Conservation (phyloP, 2,888 invertebrate species). For the Keiferia lycopersicella region DNA sequence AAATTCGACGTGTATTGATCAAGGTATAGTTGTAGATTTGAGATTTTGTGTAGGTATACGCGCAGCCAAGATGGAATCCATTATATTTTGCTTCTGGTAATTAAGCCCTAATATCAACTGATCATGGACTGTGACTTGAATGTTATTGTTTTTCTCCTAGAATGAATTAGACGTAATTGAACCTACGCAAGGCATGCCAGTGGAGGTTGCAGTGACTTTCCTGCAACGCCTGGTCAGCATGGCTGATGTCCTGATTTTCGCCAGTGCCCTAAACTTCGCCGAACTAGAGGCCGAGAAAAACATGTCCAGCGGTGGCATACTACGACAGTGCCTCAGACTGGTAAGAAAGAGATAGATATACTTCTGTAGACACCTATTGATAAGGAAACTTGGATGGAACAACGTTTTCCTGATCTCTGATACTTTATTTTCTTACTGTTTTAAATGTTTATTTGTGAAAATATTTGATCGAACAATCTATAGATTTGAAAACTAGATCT, state of each 20-base stretch:
- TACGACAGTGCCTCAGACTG: slow-evolving; percentile 97
- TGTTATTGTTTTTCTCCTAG: slow-evolving; percentile 76
- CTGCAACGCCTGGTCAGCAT: slow-evolving; percentile 98
- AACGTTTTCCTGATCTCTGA: slow-evolving; percentile 5
- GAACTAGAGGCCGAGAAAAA: slow-evolving; percentile 99
- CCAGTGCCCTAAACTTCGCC: slow-evolving; percentile 97
- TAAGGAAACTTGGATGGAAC: slow-evolving; percentile 4
- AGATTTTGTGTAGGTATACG: no score
- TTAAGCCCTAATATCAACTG: no score
- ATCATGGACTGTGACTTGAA: no score
- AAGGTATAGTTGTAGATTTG: no score
- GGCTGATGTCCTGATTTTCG: slow-evolving; percentile 99
- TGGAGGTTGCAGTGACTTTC: slow-evolving; percentile 98
- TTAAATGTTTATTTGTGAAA: neutral
- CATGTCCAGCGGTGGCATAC: slow-evolving; percentile 99
- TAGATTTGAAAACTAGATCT: slow-evolving; percentile 4
- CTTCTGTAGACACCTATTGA: neutral
- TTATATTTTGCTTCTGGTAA: no score
- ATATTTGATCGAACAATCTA: neutral
- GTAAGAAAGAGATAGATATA: slow-evolving; percentile 60
- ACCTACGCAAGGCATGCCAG: slow-evolving; percentile 99
- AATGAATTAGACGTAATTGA: slow-evolving; percentile 99
- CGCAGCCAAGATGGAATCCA: no score
- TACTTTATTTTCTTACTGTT: neutral
- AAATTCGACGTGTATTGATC: no score